These are phyloP conservation scores for Hermetia illucens DNA, from an alignment of 1,140 invertebrate genomes.

Conservation along the genomic window DNA sequence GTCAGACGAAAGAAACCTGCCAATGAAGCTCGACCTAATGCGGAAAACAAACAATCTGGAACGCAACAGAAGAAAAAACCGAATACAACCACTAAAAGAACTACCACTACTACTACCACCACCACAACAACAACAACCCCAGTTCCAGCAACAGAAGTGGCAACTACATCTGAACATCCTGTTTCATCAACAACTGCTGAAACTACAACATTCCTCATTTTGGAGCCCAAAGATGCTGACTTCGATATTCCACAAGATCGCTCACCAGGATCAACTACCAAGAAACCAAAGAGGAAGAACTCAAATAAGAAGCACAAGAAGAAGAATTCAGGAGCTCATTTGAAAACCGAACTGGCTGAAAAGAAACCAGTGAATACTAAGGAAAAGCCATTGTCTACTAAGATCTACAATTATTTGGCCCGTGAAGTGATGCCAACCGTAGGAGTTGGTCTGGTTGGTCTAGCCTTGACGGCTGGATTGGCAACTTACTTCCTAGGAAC, in stretches of 20 bases:
- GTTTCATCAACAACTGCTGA: not conserved
- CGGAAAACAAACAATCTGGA: conserved; percentile 8
- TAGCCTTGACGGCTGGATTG: conserved; percentile 52
- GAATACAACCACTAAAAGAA: conserved; percentile 8
- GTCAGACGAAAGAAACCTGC: conserved; percentile 9
- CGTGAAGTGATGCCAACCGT: conserved; percentile 66
- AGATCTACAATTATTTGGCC: conserved; percentile 63
- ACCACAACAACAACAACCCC: conserved; percentile 13
- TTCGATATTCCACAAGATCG: conserved; percentile 37
- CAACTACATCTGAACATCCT: conserved; percentile 10
- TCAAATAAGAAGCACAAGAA: conserved; percentile 32
- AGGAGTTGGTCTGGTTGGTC: conserved; percentile 55
- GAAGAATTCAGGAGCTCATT: conserved; percentile 33
- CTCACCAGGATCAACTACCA: conserved; percentile 31
- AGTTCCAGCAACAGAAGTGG: conserved; percentile 9
- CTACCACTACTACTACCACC: conserved; percentile 13
- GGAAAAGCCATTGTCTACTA: conserved; percentile 45
- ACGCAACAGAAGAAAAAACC: conserved; percentile 15
- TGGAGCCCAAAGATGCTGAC: conserved; percentile 40
- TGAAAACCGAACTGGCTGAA: conserved; percentile 17
- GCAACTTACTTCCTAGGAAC: conserved; percentile 53
- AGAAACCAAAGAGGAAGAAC: conserved; percentile 32
- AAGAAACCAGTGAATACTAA: conserved; percentile 35
- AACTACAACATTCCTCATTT: conserved; percentile 13
- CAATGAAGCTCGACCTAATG: not conserved